phyloP scores from a whole-genome alignment of 2,113 vertebrate species.

The Apodemus speciosus region DNA sequence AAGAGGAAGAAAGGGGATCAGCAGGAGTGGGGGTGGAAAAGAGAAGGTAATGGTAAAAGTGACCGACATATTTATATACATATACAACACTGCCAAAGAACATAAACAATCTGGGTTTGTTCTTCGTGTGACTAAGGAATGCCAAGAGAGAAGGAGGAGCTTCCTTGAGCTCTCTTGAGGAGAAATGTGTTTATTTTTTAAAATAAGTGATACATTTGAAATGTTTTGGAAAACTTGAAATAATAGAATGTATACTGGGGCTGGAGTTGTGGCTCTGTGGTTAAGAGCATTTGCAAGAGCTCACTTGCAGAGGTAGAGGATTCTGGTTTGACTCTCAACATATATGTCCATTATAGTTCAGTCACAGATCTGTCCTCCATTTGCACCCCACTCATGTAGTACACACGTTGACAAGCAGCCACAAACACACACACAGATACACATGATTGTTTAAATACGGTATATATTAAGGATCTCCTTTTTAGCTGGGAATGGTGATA shows the following conservation, averaged over 20 bases:
- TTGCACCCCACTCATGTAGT: too few relatives aligned
- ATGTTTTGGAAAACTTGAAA: not conserved
- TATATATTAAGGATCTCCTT: not conserved
- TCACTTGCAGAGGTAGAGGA: not conserved
- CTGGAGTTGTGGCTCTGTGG: not conserved
- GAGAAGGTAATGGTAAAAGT: not conserved
- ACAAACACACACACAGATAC: too few relatives aligned
- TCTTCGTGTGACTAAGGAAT: not conserved
- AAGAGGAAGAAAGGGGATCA: not conserved
- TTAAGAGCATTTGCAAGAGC: not conserved
- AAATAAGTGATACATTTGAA: not conserved
- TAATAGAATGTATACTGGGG: not conserved
- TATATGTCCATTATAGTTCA: too few relatives aligned
- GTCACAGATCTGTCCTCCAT: not conserved
- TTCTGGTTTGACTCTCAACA: not conserved
- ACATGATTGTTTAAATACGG: too few relatives aligned
- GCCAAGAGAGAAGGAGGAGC: not conserved
- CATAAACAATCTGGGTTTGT: not conserved
- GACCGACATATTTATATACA: not conserved
- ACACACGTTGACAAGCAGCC: not conserved
- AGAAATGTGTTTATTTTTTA: not conserved
- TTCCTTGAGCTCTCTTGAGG: not conserved
- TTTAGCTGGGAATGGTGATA: too few relatives aligned
- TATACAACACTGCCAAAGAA: not conserved
- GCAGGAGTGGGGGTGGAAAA: not conserved